Evolutionary conservation across 1,140 invertebrate species (phyloP).

Genomic region (Dinothrombium tinctorium): DNA sequence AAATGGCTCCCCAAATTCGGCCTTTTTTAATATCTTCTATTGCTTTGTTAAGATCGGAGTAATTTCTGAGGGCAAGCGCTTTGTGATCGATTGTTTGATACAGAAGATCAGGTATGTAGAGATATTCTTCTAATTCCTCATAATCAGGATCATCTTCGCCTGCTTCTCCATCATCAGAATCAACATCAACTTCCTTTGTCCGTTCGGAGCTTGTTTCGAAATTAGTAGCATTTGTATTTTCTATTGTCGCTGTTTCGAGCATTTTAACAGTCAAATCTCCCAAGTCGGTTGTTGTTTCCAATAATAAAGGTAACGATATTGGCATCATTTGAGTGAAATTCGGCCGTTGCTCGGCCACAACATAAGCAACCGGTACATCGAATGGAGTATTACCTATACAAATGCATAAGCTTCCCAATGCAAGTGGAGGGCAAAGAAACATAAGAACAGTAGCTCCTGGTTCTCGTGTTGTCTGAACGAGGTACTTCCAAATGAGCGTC

Average conservation of each 20-base stretch:
- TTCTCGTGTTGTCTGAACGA: constrained; percentile 11
- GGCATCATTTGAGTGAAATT: not conserved
- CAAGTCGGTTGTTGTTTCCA: too few relatives aligned
- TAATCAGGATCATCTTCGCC: too few relatives aligned
- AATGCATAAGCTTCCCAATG: constrained; percentile 74
- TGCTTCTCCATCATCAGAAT: too few relatives aligned
- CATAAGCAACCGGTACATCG: constrained; percentile 52
- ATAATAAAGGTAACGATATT: not conserved
- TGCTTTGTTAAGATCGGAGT: not conserved
- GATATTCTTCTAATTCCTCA: too few relatives aligned
- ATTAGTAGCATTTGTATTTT: too few relatives aligned
- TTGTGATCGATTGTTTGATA: not conserved
- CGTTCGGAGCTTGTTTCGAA: too few relatives aligned
- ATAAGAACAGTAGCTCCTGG: constrained; percentile 35
- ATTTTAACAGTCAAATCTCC: too few relatives aligned
- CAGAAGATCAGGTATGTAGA: not conserved
- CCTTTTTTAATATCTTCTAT: constrained; percentile 10
- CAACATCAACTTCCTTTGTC: too few relatives aligned
- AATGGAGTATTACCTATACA: constrained; percentile 71
- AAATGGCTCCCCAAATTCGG: constrained; percentile 11
- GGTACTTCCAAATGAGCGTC: not conserved
- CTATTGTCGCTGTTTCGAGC: not conserved
- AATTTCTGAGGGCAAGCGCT: not conserved
- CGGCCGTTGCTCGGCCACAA: constrained; percentile 25
- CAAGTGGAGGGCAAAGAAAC: constrained; percentile 63